Conservation (phyloP, 2,888 invertebrate genomes). For the Nyleta sp. region DNA sequence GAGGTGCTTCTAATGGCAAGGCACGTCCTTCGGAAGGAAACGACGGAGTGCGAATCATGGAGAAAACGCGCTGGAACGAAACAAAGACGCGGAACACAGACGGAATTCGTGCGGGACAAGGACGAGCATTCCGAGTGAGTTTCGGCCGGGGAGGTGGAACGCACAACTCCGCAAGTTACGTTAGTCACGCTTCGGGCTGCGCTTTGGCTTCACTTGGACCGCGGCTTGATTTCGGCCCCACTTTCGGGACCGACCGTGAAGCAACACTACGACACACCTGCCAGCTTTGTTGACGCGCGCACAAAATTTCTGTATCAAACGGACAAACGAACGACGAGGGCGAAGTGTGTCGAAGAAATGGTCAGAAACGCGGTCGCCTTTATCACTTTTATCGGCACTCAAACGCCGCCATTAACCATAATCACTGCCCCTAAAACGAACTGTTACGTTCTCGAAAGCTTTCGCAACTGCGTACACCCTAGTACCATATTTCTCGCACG, state of each 20-base stretch:
- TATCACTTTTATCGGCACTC: slow-evolving; percentile 32
- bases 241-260: slow-evolving; percentile 74
- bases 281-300: slow-evolving; percentile 74
- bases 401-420: slow-evolving; percentile 16
- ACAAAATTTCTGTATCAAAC: slow-evolving; percentile 70
- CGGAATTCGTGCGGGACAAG: slow-evolving; percentile 12
- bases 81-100: slow-evolving; percentile 35
- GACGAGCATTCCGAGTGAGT: slow-evolving; percentile 12
- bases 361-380: slow-evolving; percentile 5
- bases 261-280: slow-evolving; percentile 74
- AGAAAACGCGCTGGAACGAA: slow-evolving; percentile 50
- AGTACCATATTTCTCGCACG: slow-evolving; percentile 7
- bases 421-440: slow-evolving; percentile 70
- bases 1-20: slow-evolving; percentile 78
- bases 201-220: slow-evolving; percentile 69
- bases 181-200: slow-evolving; percentile 74
- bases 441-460: slow-evolving; percentile 30
- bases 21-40: slow-evolving; percentile 71
- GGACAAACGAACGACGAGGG: slow-evolving; percentile 7
- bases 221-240: slow-evolving; percentile 65
- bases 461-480: not conserved
- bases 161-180: slow-evolving; percentile 62
- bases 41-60: slow-evolving; percentile 64
- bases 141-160: slow-evolving; percentile 33
- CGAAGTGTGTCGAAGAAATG: slow-evolving; percentile 29